phyloP scores from a whole-genome alignment of 2,888 invertebrate species.

The Drosophila aldrichi region DNA sequence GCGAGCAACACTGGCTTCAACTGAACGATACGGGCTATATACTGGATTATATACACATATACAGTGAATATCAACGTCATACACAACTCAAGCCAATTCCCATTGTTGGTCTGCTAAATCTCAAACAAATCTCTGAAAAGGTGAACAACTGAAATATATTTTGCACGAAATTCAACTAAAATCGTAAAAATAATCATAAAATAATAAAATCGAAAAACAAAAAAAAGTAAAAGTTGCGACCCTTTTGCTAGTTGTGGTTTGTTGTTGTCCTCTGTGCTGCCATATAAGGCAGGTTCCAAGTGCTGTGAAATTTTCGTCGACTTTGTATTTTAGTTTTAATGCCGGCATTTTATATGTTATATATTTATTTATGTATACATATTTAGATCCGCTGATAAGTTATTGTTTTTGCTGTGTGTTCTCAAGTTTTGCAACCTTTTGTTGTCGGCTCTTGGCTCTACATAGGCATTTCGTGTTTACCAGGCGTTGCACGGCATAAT shows the following conservation, averaged over 20 bases:
- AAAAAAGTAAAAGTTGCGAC: conserved; percentile 64
- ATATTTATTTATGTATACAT: too few species aligned
- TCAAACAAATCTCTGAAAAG: conserved; percentile 46
- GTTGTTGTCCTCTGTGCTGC: conserved; percentile 56
- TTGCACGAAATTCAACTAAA: not conserved
- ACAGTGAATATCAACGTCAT: conserved; percentile 52
- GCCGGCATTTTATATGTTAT: conserved; percentile 4
- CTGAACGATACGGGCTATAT: conserved; percentile 69
- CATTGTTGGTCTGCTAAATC: conserved; percentile 24
- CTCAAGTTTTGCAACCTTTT: conserved; percentile 23
- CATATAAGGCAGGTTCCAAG: conserved; percentile 44
- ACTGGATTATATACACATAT: conserved; percentile 53
- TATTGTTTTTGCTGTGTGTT: conserved; percentile 12
- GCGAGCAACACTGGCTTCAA: conserved; percentile 51
- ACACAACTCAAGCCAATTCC: conserved; percentile 18
- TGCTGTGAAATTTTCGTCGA: conserved; percentile 34
- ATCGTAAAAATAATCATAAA: conserved; percentile 13
- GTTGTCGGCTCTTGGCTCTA: conserved; percentile 20
- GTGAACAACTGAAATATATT: conserved; percentile 42
- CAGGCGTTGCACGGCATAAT: not conserved
- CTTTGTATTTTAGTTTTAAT: not conserved
- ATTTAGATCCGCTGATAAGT: conserved; percentile 1
- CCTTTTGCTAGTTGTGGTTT: conserved; percentile 32
- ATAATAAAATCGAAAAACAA: conserved; percentile 9
- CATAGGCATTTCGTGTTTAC: not conserved